Evolutionary conservation across 1,140 invertebrate genomes (phyloP).

Genomic region (Drosophila navojoa): DNA sequence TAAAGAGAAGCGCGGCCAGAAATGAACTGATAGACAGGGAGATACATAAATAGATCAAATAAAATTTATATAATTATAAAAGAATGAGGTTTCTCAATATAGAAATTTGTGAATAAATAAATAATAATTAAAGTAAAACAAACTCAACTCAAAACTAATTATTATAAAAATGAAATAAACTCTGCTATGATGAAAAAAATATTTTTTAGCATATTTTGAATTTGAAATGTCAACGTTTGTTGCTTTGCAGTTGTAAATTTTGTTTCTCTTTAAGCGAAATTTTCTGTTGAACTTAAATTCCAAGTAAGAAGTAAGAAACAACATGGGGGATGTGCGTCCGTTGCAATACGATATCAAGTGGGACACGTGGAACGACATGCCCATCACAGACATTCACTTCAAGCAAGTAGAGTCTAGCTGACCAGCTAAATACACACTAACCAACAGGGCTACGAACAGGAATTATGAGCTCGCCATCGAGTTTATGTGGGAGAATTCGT

Average conservation of each 20-base stretch:
- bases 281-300: slow-evolving; percentile 25
- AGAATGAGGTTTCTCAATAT: no score
- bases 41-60: background rate
- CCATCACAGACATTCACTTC: slow-evolving; percentile 61
- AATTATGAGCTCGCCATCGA: slow-evolving; percentile 58
- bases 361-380: slow-evolving; percentile 47
- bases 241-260: background rate
- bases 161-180: no score
- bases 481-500: slow-evolving; percentile 64
- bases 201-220: no score
- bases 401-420: slow-evolving; percentile 40
- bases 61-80: no score
- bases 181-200: no score
- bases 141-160: no score
- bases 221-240: background rate
- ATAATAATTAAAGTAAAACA: no score
- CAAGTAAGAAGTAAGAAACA: slow-evolving; percentile 6
- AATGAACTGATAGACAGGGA: no score
- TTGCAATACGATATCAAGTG: slow-evolving; percentile 55
- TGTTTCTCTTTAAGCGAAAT: background rate
- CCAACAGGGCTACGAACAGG: slow-evolving; percentile 8
- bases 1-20: background rate
- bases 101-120: no score
- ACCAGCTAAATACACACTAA: background rate
- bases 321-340: slow-evolving; percentile 48